Conservation (phyloP, 1,140 invertebrate species). For the Aphelenchoides avenae region DNA sequence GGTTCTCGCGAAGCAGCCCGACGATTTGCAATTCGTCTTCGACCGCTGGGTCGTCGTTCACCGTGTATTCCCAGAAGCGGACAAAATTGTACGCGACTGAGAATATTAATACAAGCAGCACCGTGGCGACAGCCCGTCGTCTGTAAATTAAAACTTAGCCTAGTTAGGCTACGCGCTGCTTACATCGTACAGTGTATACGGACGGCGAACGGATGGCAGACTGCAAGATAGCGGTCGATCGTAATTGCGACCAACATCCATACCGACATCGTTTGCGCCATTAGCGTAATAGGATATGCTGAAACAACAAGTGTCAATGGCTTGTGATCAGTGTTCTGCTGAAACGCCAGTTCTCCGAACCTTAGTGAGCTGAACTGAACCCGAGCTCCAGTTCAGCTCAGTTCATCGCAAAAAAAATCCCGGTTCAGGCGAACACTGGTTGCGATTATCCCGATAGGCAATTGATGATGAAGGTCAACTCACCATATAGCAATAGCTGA, state of each 20-base stretch:
- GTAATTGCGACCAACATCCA: constrained; percentile 80
- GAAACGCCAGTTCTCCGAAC: too few relatives aligned
- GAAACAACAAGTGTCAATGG: constrained; percentile 54
- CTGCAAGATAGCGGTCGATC: constrained; percentile 79
- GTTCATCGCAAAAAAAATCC: too few relatives aligned
- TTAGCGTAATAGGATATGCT: constrained; percentile 51
- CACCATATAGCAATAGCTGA: too few relatives aligned
- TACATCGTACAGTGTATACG: constrained; percentile 52
- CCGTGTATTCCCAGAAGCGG: constrained; percentile 56
- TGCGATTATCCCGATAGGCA: too few relatives aligned
- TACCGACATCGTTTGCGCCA: constrained; percentile 52
- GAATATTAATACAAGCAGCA: constrained; percentile 48
- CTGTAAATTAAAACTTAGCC: constrained; percentile 27
- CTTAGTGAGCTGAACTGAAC: too few relatives aligned
- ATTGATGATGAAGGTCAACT: too few relatives aligned
- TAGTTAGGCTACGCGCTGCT: background rate
- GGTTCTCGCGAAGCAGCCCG: constrained; percentile 34
- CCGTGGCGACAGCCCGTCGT: constrained; percentile 46
- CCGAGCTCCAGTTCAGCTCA: too few relatives aligned
- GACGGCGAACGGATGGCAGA: constrained; percentile 56
- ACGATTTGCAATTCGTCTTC: constrained; percentile 28
- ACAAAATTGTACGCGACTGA: constrained; percentile 55
- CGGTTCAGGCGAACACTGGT: too few relatives aligned
- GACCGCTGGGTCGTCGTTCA: constrained; percentile 4
- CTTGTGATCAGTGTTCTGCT: too few relatives aligned